A percentile compares a stretch with the other conserved stretches of the same genome.
phyloP scores from a whole-genome alignment of 2,113 vertebrate genomes.

The Phylloscopus trochiloides region DNA sequence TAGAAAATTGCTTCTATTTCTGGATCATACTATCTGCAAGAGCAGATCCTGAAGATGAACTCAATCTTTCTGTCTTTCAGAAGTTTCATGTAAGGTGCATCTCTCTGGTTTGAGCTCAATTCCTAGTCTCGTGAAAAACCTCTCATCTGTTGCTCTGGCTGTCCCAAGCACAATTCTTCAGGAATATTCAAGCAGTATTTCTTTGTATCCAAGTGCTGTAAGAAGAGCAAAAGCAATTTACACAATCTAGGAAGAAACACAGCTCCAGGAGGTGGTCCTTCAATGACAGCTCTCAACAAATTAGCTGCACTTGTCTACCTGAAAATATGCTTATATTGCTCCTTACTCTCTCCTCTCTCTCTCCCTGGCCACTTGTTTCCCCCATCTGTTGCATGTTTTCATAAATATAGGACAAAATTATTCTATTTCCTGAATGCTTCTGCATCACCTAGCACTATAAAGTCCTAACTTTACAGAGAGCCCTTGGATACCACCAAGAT shows the following conservation, averaged over 20 bases:
- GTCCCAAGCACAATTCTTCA: not conserved
- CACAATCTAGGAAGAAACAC: not conserved
- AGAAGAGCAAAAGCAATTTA: not conserved
- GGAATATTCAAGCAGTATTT: not conserved
- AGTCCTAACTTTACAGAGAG: not conserved
- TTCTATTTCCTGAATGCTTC: not conserved
- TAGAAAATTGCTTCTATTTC: not conserved
- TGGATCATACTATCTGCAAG: not conserved
- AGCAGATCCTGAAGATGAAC: not conserved
- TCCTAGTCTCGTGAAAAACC: not conserved
- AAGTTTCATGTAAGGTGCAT: not conserved
- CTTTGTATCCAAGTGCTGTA: not conserved
- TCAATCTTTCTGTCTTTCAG: not conserved
- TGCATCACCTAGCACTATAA: not conserved
- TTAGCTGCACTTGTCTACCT: not conserved
- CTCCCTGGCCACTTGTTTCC: not conserved
- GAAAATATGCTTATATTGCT: not conserved
- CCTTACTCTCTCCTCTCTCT: not conserved
- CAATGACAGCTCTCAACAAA: not conserved
- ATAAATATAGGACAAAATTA: not conserved
- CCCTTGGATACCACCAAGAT: not conserved
- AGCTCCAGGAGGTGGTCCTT: not conserved
- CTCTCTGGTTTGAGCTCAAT: not conserved
- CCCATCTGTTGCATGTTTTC: not conserved
- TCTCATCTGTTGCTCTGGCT: not conserved